phyloP scores from a whole-genome alignment of 2,888 invertebrate species.

The Eueremaeus valkanovi region DNA sequence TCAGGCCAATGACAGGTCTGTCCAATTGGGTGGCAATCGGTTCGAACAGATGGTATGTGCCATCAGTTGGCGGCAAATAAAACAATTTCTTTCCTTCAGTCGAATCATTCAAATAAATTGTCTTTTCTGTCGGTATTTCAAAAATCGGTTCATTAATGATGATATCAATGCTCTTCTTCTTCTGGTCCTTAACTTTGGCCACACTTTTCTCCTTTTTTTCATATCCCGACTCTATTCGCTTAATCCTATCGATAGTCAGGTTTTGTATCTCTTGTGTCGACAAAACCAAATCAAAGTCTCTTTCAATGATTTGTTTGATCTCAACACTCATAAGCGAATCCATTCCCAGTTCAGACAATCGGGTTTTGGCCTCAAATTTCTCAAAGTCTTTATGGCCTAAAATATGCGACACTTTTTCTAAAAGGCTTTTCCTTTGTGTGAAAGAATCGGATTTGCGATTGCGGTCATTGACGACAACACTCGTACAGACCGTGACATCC shows the following conservation, averaged over 20 bases:
- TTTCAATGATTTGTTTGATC: slow-evolving; percentile 72
- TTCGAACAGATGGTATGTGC: slow-evolving; percentile 67
- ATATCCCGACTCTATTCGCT: slow-evolving; percentile 53
- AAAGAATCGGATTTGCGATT: not conserved
- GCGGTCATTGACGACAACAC: slow-evolving; percentile 25
- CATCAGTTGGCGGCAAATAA: slow-evolving; percentile 80
- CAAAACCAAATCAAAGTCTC: slow-evolving; percentile 82
- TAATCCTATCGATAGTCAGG: slow-evolving; percentile 71
- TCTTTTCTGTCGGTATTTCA: slow-evolving; percentile 64
- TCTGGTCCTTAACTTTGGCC: not conserved
- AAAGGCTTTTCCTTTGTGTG: slow-evolving; percentile 14
- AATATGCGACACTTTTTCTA: slow-evolving; percentile 39
- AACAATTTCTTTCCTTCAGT: slow-evolving; percentile 52
- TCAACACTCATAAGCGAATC: slow-evolving; percentile 98
- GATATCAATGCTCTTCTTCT: not conserved
- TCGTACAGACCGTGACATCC: slow-evolving; percentile 60
- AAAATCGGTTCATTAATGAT: not conserved
- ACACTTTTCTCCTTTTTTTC: not conserved
- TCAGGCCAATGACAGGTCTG: slow-evolving; percentile 78
- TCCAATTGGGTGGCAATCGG: slow-evolving; percentile 68
- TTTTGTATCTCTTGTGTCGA: slow-evolving; percentile 84
- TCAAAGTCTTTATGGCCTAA: slow-evolving; percentile 73
- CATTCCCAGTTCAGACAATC: slow-evolving; percentile 89
- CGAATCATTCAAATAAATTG: slow-evolving; percentile 61
- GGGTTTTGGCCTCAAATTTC: slow-evolving; percentile 68